Conservation (phyloP, 1,140 invertebrate genomes). For the Ips typographus region DNA sequence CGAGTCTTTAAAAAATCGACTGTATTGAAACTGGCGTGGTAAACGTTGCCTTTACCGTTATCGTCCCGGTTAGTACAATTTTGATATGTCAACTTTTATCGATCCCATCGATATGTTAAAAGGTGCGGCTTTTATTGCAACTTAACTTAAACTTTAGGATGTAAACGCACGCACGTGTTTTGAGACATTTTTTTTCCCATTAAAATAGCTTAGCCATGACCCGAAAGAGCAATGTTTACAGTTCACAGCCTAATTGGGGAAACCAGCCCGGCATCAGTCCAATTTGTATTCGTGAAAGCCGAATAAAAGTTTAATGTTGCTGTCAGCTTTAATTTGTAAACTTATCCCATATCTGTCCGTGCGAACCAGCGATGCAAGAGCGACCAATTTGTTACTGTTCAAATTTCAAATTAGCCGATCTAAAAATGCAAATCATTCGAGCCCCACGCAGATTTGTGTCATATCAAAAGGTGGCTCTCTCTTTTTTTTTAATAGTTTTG, state of each 20-base stretch:
- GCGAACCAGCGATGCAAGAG: slow-evolving; percentile 27
- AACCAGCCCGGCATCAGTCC: slow-evolving; percentile 19
- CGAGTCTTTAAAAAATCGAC: slow-evolving; percentile 11
- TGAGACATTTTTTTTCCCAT: not conserved
- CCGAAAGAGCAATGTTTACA: slow-evolving; percentile 2
- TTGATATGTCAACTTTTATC: not conserved
- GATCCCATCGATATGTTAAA: not conserved
- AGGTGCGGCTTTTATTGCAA: slow-evolving; percentile 1
- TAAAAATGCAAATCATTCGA: slow-evolving; percentile 32
- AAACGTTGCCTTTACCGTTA: slow-evolving; percentile 6
- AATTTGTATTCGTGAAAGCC: slow-evolving; percentile 26
- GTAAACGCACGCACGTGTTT: not conserved
- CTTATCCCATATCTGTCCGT: slow-evolving; percentile 33
- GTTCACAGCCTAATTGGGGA: slow-evolving; percentile 28
- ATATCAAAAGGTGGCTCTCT: not conserved
- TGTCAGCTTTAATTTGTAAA: slow-evolving; percentile 35
- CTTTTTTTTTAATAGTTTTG: too few relatives aligned
- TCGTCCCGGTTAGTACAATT: not conserved
- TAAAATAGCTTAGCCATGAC: not conserved
- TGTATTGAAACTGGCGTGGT: not conserved
- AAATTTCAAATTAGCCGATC: slow-evolving; percentile 31
- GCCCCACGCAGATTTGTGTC: not conserved
- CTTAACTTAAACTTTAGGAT: not conserved
- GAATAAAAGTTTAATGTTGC: slow-evolving; percentile 35
- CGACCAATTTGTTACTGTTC: slow-evolving; percentile 32